These are phyloP conservation scores for Amaurobius ferox DNA, from an alignment of 2,888 invertebrate species.

Conservation along the genomic window DNA sequence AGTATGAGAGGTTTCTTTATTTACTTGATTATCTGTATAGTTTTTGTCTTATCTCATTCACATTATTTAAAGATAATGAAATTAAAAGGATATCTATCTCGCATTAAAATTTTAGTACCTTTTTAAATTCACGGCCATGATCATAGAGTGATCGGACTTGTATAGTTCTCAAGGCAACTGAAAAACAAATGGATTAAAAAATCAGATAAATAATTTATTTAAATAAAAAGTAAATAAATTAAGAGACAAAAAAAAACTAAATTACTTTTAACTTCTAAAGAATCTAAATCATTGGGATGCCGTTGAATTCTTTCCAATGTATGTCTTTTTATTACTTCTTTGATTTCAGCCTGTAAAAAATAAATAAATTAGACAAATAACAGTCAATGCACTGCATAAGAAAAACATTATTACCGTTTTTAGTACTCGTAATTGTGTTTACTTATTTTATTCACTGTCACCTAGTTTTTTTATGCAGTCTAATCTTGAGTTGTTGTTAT, in stretches of 20 bases:
- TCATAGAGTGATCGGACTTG: constrained; percentile 85
- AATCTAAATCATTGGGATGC: constrained; percentile 84
- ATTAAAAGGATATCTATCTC: too few relatives aligned
- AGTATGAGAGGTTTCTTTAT: too few relatives aligned
- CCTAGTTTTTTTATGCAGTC: too few relatives aligned
- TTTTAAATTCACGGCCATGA: constrained; percentile 79
- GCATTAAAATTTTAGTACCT: neutral
- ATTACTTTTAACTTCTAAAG: constrained; percentile 86
- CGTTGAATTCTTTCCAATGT: constrained; percentile 83
- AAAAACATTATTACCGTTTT: too few relatives aligned
- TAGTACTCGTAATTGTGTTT: too few relatives aligned
- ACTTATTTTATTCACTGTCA: too few relatives aligned
- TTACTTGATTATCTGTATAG: too few relatives aligned
- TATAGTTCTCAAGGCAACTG: constrained; percentile 88
- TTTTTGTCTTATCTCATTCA: too few relatives aligned
- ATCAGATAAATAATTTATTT: neutral
- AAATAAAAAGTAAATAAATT: neutral
- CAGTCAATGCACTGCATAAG: too few relatives aligned
- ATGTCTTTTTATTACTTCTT: constrained; percentile 76
- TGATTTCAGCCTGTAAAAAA: constrained; percentile 38
- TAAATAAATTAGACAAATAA: too few relatives aligned
- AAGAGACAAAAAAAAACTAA: constrained; percentile 73
- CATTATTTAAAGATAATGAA: too few relatives aligned
- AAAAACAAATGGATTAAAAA: constrained; percentile 74
- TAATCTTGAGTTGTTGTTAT: too few relatives aligned